Base-by-base conservation (phyloP, 2,888 invertebrate genomes). In the Oligia strigilis region DNA sequence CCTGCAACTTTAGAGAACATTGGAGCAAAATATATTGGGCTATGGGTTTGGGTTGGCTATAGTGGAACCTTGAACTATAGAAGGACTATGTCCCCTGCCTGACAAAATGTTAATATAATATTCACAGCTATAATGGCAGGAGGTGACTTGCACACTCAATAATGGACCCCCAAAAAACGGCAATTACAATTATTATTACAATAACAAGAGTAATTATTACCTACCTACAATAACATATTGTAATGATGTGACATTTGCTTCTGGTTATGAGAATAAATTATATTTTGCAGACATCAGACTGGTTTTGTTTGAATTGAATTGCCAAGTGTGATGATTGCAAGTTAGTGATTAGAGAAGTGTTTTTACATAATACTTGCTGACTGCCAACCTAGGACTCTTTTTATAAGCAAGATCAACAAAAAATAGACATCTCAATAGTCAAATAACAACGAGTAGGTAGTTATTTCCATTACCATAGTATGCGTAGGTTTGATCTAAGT, bases 361-460 rank as follows among this genome's bases (percentile, higher is more conserved):
- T 55, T 79, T 55, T 78, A 78, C 14, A 11, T 80, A 55, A 0
- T 29, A 52, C 23, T 62, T 46, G 19, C 29, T n/a, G 17, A 65
- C 19, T 43, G 36, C 6, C 11, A 36, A 78, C 46, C 43, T 43
- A 4, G n/a, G 23, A 4, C 17, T 36, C 13, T 17, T 19, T 62
- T 2, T 36, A 2, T 58, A n/a, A 0, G 17, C 29, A 52, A n/a
- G 5, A 23, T 52, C 11, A 29, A 60, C 2, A 40, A 29, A 23
- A 75, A 60, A 49, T 17, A 17, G 2, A 23, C 0, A 13, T 29
- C 23, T 43, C 9, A 29, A 2, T 40, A 67, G 1, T 23, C 17
- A 49, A 58, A 52, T 14, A 65, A 46, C 17, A 65, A 55, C 2
- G 49, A 78, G 0, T 23, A 65, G 2, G 5, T 14, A 49, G 5